These are phyloP conservation scores for Rhagoletis pomonella DNA, from an alignment of 1,140 invertebrate species.

Conservation along the genomic window DNA sequence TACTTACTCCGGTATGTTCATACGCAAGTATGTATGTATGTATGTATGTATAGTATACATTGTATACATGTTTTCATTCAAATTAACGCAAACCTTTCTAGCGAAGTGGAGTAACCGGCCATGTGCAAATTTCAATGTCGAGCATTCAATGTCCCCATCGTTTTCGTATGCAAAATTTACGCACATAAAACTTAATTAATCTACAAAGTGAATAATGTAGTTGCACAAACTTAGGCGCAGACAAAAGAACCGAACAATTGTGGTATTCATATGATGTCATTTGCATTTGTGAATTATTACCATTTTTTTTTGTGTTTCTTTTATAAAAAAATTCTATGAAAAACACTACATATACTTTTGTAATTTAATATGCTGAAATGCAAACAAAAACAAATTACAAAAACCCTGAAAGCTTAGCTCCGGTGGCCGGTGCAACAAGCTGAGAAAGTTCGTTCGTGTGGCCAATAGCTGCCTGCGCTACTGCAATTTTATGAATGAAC, in stretches of 20 bases:
- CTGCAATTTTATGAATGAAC: neutral
- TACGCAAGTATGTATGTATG: too few species aligned
- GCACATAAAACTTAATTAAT: slow-evolving; percentile 43
- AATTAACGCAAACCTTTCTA: neutral
- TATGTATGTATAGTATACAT: too few species aligned
- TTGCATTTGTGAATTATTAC: slow-evolving; percentile 1
- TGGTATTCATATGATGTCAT: slow-evolving; percentile 35
- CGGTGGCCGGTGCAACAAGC: neutral
- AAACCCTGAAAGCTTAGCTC: neutral
- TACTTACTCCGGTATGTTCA: too few species aligned
- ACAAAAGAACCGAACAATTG: neutral
- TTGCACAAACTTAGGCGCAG: neutral
- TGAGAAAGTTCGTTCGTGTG: neutral
- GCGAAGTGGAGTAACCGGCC: slow-evolving; percentile 3
- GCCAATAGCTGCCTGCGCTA: neutral
- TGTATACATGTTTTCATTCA: neutral
- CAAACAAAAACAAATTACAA: too few species aligned
- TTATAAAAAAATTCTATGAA: too few species aligned
- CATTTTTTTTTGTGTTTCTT: neutral
- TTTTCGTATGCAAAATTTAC: too few species aligned
- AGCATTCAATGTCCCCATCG: too few species aligned
- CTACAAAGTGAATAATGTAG: slow-evolving; percentile 6
- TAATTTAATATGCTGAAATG: too few species aligned
- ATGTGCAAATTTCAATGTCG: slow-evolving; percentile 38
- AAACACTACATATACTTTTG: too few species aligned